Evolutionary conservation across 2,888 invertebrate genomes (phyloP).

Genomic region (Agrochola lota): DNA sequence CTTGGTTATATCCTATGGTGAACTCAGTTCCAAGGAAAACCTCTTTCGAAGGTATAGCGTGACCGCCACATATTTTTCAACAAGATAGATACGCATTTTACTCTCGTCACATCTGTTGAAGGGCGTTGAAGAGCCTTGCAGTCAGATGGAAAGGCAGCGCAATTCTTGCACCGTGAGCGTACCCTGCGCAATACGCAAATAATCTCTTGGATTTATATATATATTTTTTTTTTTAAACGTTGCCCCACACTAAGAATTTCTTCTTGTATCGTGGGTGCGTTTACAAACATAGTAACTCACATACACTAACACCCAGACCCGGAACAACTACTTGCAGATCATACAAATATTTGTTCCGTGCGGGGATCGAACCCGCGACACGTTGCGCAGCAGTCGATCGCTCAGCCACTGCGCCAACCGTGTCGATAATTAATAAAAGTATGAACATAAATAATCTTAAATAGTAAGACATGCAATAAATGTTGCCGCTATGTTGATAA

Average conservation of each 20-base stretch:
- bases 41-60: constrained; percentile 11
- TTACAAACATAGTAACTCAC: too few relatives aligned
- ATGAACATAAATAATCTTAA: neutral
- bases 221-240: too few relatives aligned
- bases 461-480: neutral
- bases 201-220: neutral
- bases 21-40: constrained; percentile 3
- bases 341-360: too few relatives aligned
- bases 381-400: too few relatives aligned
- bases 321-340: too few relatives aligned
- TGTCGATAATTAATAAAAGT: neutral
- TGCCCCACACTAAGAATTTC: too few relatives aligned
- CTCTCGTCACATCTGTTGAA: constrained; percentile 8
- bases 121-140: neutral
- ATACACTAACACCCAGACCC: too few relatives aligned
- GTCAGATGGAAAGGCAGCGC: neutral
- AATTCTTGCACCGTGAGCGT: neutral
- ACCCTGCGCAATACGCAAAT: neutral
- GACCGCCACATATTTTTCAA: constrained; percentile 26
- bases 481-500: constrained; percentile 1
- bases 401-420: too few relatives aligned
- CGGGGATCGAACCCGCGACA: too few relatives aligned
- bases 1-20: neutral
- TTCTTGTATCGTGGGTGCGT: too few relatives aligned
- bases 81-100: constrained; percentile 18